Percentiles rank a stretch among this genome's conserved stretches.
phyloP scores from a whole-genome alignment of 2,888 invertebrate species.

The Netelia virgata region DNA sequence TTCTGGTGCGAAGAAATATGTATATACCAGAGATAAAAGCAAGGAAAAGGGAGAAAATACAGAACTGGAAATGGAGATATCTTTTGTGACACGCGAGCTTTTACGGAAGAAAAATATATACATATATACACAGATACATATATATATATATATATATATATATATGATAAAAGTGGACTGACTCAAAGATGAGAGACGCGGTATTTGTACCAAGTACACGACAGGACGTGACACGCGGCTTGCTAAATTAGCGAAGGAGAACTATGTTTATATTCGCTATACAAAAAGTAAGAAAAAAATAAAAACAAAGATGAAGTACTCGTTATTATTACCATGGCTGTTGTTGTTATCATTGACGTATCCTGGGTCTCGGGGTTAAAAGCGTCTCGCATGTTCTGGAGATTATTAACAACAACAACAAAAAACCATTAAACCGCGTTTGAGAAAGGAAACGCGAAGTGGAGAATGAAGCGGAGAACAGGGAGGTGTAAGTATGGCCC shows the following conservation, averaged over 20 bases:
- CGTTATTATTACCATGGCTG: neutral
- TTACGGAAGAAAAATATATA: slow-evolving; percentile 11
- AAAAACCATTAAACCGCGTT: slow-evolving; percentile 12
- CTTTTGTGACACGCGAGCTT: slow-evolving; percentile 32
- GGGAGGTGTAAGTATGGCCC: slow-evolving; percentile 19
- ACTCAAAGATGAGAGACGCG: slow-evolving; percentile 1
- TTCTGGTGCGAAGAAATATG: slow-evolving; percentile 4
- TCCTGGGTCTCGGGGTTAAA: neutral
- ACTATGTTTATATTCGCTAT: slow-evolving; percentile 10
- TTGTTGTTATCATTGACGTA: neutral
- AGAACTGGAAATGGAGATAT: slow-evolving; percentile 1
- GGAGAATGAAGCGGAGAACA: slow-evolving; percentile 13
- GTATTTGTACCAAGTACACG: slow-evolving; percentile 10
- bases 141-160: neutral
- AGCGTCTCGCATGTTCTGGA: neutral
- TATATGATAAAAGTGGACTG: neutral
- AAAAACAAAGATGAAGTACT: neutral
- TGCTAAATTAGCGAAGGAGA: slow-evolving; percentile 25
- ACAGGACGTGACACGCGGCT: slow-evolving; percentile 3
- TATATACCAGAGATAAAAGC: slow-evolving; percentile 28
- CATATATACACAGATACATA: neutral
- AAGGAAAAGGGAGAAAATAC: slow-evolving; percentile 16
- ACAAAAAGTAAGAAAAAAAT: neutral
- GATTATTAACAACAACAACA: too few species aligned
- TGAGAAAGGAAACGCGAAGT: slow-evolving; percentile 9